A percentile compares a stretch with the other conserved stretches of the same genome.
These are phyloP conservation scores for Ataeniobius toweri DNA, from an alignment of 2,797 vertebrate species.

Conservation along the genomic window DNA sequence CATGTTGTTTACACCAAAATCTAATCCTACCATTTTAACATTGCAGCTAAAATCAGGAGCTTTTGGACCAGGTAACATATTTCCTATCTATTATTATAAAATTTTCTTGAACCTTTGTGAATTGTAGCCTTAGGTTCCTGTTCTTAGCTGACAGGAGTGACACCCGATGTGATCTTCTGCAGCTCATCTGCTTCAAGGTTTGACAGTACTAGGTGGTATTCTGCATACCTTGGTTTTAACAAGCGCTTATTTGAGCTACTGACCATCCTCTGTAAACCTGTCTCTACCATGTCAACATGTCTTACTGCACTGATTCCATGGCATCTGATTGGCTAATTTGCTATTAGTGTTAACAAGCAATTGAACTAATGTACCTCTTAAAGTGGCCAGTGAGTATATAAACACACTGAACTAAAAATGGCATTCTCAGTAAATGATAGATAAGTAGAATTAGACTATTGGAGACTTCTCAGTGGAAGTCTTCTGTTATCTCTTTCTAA, in stretches of 20 bases:
- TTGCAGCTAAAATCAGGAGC: neutral
- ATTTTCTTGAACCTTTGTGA: neutral
- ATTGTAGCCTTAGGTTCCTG: neutral
- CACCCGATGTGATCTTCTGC: neutral
- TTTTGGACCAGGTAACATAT: neutral
- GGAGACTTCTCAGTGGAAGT: neutral
- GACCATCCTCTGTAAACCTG: neutral
- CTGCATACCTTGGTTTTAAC: neutral
- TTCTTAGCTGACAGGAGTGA: neutral
- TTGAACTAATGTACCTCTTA: neutral
- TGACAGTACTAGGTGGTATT: neutral
- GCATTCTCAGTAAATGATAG: neutral
- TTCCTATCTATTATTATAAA: neutral
- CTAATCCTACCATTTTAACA: neutral
- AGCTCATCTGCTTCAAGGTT: neutral
- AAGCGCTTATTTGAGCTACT: neutral
- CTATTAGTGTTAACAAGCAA: neutral
- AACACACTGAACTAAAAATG: constrained; percentile 7
- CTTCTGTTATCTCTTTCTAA: constrained; percentile 22
- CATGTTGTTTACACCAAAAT: neutral
- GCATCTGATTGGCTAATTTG: neutral
- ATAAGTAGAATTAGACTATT: neutral
- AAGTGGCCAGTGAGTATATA: neutral
- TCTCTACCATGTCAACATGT: neutral
- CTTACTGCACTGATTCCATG: neutral